Evolutionary conservation across 2,113 vertebrate species (phyloP), one percentile per base, ranked within the genome.

Genomic region (Cavia aperea): DNA sequence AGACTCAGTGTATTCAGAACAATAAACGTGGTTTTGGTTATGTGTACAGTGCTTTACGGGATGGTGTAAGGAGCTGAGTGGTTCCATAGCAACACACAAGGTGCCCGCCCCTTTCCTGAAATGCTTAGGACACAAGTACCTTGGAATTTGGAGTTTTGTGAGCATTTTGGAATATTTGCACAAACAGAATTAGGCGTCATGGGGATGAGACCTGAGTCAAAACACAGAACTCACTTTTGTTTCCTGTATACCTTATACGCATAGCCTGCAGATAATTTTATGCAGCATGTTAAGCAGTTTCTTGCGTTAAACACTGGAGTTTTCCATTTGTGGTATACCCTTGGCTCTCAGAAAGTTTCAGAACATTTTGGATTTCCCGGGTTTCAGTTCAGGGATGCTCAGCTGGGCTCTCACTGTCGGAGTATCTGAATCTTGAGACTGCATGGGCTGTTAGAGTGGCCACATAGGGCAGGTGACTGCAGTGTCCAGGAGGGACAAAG

Each of bases 1-100:
- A 66, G 33, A 56, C 39, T 84, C 31, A 73, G 1, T 58, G 1
- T 65, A n/a, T 77, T 82, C 33, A 24, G 65, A 21, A 6, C 58
- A 81, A 46, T 65, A 88, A 78, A 70, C 85, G 63, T 54, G 89
- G 82, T 92, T 81, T 89, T 43, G 39, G 33, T 88, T 93, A 58
- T 65, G 63, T 0, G 33, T 33, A 43, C 3, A 29, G 24, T 90
- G 43, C 49, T 16, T 91, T 93, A n/a, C 21, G 31, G n/a, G 66
- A 36, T 31, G 7, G 4, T 81, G n/a, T 66, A 15, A 93, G 65
- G 79, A 86, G 10, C 31, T 39, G 2, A 49, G 7, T 9, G 4
- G 26, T 79, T 88, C 58, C 33, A 56, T 54, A 65, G 58, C 23
- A 75, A 1, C 36, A 36, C 39, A 29, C 81, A 73, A 56, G 33